Percentiles rank a stretch among this genome's conserved stretches.
Conservation (phyloP, 1,140 invertebrate genomes). For the Periplaneta americana region DNA sequence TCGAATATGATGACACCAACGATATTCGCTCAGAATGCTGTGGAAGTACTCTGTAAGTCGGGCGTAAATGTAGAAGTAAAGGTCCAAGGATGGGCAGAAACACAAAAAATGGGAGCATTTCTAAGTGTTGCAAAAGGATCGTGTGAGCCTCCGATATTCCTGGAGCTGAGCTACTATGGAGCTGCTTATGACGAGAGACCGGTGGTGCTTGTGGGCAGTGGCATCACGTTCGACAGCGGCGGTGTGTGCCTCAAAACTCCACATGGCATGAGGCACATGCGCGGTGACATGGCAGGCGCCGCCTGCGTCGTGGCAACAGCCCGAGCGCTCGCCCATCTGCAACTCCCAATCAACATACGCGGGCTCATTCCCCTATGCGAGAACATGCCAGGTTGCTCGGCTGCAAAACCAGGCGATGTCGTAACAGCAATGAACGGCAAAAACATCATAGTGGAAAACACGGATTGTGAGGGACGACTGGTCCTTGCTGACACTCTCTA, state of each 20-base stretch:
- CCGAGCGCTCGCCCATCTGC: slow-evolving; percentile 60
- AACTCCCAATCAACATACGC: slow-evolving; percentile 66
- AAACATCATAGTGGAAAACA: slow-evolving; percentile 81
- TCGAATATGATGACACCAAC: slow-evolving; percentile 59
- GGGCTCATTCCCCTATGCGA: slow-evolving; percentile 73
- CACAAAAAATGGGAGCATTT: slow-evolving; percentile 56
- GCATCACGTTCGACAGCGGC: slow-evolving; percentile 87
- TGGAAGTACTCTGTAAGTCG: slow-evolving; percentile 39
- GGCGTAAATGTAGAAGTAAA: slow-evolving; percentile 46
- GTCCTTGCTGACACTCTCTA: slow-evolving; percentile 84
- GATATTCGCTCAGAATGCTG: slow-evolving; percentile 46
- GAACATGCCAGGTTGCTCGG: slow-evolving; percentile 78
- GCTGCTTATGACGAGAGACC: slow-evolving; percentile 33
- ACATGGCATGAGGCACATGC: slow-evolving; percentile 73
- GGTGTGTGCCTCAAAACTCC: slow-evolving; percentile 80
- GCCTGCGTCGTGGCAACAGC: slow-evolving; percentile 70
- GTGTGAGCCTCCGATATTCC: slow-evolving; percentile 52
- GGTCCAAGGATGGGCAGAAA: slow-evolving; percentile 49
- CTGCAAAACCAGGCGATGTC: slow-evolving; percentile 84
- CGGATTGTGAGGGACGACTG: slow-evolving; percentile 84
- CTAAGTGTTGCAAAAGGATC: slow-evolving; percentile 55
- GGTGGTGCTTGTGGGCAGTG: slow-evolving; percentile 50
- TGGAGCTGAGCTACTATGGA: slow-evolving; percentile 51
- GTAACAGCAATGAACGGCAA: slow-evolving; percentile 80
- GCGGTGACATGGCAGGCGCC: slow-evolving; percentile 87